Evolutionary conservation across 2,797 vertebrate species (phyloP).

Genomic region (Protonibea diacanthus): DNA sequence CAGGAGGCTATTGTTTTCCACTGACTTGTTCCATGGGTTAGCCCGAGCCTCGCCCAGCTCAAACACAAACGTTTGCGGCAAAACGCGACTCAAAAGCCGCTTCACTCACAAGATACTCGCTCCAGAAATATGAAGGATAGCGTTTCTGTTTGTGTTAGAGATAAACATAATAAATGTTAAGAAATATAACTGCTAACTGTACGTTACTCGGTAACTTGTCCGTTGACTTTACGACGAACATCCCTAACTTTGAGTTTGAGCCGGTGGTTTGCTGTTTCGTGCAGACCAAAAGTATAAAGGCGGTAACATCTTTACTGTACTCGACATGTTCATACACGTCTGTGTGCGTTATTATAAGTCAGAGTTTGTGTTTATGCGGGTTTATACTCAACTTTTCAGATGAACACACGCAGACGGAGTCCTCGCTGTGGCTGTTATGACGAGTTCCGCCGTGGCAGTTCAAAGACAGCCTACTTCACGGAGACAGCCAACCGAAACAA

Average conservation of each 20-base stretch:
- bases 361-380: not conserved
- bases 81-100: conserved; percentile 12
- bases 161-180: not conserved
- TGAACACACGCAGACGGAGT: not conserved
- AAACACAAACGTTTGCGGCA: not conserved
- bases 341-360: accelerated
- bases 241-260: conserved; percentile 15
- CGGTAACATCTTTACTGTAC: not conserved
- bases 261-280: not conserved
- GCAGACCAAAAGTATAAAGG: not conserved
- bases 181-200: not conserved
- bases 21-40: conserved; percentile 14
- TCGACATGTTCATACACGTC: not conserved
- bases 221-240: not conserved
- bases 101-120: not conserved
- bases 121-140: accelerated
- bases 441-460: conserved; percentile 40
- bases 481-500: not conserved
- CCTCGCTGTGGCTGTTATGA: conserved; percentile 8
- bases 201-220: too few relatives aligned
- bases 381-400: conserved; percentile 53
- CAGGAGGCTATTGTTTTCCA: too few relatives aligned
- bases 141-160: not conserved
- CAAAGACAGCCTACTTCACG: not conserved
- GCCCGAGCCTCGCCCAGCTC: conserved; percentile 32